Evolutionary conservation across 2,797 vertebrate species (phyloP), one percentile per base, ranked within the genome.

Genomic region (Manis javanica): DNA sequence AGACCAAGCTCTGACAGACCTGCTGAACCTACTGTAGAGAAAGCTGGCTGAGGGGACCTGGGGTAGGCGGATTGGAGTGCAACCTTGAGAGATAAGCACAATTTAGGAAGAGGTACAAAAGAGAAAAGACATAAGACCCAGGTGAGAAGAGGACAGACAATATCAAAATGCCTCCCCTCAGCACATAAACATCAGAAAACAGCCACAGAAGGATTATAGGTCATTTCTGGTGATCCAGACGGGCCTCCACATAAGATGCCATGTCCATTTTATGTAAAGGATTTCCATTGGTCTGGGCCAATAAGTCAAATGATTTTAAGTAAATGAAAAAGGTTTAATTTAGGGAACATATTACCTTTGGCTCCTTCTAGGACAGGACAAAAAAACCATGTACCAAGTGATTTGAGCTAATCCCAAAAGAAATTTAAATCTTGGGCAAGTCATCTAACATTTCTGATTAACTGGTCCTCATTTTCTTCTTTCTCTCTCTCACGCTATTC

Each of bases 221-320:
- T 88, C 39, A 74, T 37, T 53, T 8, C 19, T 46, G 26, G 19
- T 82, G 55, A 72, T 13, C 14, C 13, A 46, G 26, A 9, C 0
- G 5, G 7, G 21, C 9, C 7, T 29, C 29, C n/a, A 29, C 2
- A 18, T 64, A 34, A 0, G 46, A 42, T 31, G 2, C 7, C 3
- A 26, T 5, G 11, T 5, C 53, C 23, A 68, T 57, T 83, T 78
- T 66, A 57, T 29, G 34, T 55, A 51, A 64, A 53, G 11, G 3
- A 39, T 19, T 78, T 15, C 26, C 7, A 31, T 24, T 83, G 7
- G 24, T 68, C 42, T 68, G n/a, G 19, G 4, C 21, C 39, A 71
- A 0, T 34, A 14, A 85, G 26, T 34, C 21, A 85, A 46, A 31
- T 81, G 34, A 15, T 66, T 85, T 16, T 64, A 75, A 51, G 7